These are phyloP conservation scores for Drosophila quadrilineata DNA, from an alignment of 1,140 invertebrate genomes.

Conservation along the genomic window DNA sequence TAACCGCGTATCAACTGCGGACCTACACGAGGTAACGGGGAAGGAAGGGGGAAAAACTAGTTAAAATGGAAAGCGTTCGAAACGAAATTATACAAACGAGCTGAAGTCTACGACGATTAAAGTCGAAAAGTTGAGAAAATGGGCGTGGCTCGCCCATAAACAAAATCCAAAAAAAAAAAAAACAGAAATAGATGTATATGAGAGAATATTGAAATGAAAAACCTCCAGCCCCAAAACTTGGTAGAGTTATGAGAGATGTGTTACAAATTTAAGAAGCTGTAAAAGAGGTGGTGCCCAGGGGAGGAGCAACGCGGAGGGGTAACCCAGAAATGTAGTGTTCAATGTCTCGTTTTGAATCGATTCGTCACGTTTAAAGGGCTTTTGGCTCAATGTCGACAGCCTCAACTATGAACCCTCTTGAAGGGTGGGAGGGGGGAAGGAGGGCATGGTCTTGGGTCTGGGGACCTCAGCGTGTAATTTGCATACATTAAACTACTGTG, in stretches of 20 bases:
- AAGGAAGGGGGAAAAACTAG: conserved; percentile 5
- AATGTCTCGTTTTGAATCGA: conserved; percentile 67
- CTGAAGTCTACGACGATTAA: conserved; percentile 52
- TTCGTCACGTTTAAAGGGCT: conserved; percentile 68
- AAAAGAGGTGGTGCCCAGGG: not conserved
- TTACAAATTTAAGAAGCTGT: conserved; percentile 49
- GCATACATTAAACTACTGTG: conserved; percentile 77
- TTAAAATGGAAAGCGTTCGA: conserved; percentile 61
- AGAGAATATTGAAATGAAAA: conserved; percentile 37
- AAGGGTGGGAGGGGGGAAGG: not conserved
- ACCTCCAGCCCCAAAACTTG: not conserved
- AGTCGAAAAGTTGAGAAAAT: conserved; percentile 74
- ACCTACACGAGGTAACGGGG: not conserved
- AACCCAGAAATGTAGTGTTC: conserved; percentile 24
- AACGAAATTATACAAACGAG: conserved; percentile 48
- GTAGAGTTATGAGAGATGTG: conserved; percentile 43
- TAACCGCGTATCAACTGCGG: conserved; percentile 27
- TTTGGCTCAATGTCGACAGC: conserved; percentile 68
- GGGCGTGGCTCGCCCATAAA: conserved; percentile 66
- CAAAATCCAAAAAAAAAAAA: conserved; percentile 23
- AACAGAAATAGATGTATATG: conserved; percentile 8
- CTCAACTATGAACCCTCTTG: not conserved
- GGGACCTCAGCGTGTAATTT: conserved; percentile 63
- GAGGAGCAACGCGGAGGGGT: conserved; percentile 3
- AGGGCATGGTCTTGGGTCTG: conserved; percentile 6